Evolutionary conservation across 2,888 invertebrate species (phyloP), one percentile per base, ranked within the genome.

Genomic region (Caenorhabditis drosophilae): DNA sequence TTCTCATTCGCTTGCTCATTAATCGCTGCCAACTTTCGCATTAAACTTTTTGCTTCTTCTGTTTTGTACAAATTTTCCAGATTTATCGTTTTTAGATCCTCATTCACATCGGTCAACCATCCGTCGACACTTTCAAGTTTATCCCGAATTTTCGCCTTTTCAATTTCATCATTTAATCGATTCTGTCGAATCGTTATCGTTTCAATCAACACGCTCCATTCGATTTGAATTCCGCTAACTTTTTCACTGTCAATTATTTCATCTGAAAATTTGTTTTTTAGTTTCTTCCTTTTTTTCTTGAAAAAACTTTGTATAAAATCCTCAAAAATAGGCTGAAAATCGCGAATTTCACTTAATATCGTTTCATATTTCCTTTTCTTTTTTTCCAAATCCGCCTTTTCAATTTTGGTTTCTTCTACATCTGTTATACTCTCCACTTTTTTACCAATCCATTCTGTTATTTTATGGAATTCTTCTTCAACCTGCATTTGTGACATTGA

Each of bases 401-500:
- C 6, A n/a, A n/a, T 18, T 1, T 27, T 25, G 12, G 16, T 40
- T 12, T 31, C 22, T 18, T 22, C n/a, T 26, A 26, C 48, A 7
- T 35, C 23, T 15, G 41, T 31, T 12, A 50, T 6, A 20, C 9
- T 9, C 25, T 61, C 46, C 20, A 18, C 23, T 15, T 51, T 45
- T n/a, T 50, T 50, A 4, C 47, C 41, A 22, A 61, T 61, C 61
- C 61, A 61, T 22, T 50, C 38, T n/a, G 47, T 49, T 15, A 61
- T 50, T 23, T 55, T 55, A 2, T 55, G 55, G 18, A 41, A 61
- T 22, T 61, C 55, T 26, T 61, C 61, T 26, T 61, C 61, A 16
- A 50, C 20, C 12, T 47, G n/a, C 46, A 61, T 35, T 22, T 61
- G 61, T 4, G 55, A 50, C 61, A 61, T 61, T 4, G 61, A 61